phyloP scores from a whole-genome alignment of 2,888 invertebrate genomes.

The Meteorus colon region DNA sequence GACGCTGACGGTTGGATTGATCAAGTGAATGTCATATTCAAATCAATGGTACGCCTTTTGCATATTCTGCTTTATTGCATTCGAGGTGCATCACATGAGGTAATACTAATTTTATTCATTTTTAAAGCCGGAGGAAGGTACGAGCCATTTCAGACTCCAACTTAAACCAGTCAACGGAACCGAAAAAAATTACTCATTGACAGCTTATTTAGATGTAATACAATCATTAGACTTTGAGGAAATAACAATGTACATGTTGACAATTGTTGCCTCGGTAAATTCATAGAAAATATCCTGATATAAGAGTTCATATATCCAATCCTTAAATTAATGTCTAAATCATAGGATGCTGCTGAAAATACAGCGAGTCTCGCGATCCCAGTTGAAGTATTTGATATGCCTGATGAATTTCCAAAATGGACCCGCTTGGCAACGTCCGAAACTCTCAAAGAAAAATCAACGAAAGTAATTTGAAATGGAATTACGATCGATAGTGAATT shows the following conservation, averaged over 20 bases:
- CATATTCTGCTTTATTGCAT: conserved; percentile 1
- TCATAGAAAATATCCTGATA: not conserved
- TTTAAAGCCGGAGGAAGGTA: conserved; percentile 45
- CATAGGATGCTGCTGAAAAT: conserved; percentile 74
- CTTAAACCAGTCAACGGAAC: conserved; percentile 23
- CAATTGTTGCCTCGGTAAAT: conserved; percentile 76
- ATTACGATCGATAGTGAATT: not conserved
- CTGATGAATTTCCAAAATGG: conserved; percentile 79
- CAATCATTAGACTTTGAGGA: conserved; percentile 69
- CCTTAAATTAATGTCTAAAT: not conserved
- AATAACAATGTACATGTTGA: conserved; percentile 76
- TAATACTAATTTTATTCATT: not conserved
- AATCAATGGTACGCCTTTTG: conserved; percentile 44
- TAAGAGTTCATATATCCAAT: conserved; percentile 23
- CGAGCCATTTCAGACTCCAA: conserved; percentile 44
- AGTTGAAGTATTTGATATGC: conserved; percentile 77
- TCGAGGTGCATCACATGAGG: not conserved
- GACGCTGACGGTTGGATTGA: conserved; percentile 58
- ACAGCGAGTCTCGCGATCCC: conserved; percentile 73
- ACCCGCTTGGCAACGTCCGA: conserved; percentile 76
- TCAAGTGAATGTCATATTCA: conserved; percentile 42
- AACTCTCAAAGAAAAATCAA: conserved; percentile 76
- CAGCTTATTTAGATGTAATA: conserved; percentile 51
- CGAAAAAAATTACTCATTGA: conserved; percentile 40
- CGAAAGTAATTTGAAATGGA: conserved; percentile 57